Evolutionary conservation across 2,797 vertebrate species (phyloP).

Genomic region (Knipowitschia caucasica): DNA sequence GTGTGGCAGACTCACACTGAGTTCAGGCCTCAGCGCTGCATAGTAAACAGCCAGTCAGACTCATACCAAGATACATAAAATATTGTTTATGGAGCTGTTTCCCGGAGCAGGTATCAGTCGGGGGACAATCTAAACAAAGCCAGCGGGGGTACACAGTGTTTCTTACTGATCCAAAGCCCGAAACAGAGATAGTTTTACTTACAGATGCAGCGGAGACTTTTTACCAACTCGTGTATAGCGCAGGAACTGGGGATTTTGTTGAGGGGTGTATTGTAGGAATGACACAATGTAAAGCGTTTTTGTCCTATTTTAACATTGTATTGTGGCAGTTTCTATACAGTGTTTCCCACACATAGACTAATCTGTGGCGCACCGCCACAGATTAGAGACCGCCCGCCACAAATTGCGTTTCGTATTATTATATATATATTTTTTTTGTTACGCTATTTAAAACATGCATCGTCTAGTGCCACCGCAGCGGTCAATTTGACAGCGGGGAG

Average conservation of each 20-base stretch:
- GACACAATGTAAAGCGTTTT: conserved; percentile 1
- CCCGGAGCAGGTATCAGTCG: conserved; percentile 46
- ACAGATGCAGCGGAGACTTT: conserved; percentile 46
- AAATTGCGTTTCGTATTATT: too few relatives aligned
- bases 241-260: conserved; percentile 23
- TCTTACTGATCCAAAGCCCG: conserved; percentile 50
- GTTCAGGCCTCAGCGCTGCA: conserved; percentile 41
- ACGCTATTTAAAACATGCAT: too few relatives aligned
- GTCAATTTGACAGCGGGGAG: too few relatives aligned
- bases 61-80: conserved; percentile 35
- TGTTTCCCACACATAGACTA: too few relatives aligned
- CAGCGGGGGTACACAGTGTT: conserved; percentile 45
- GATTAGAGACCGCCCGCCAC: too few relatives aligned
- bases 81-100: conserved; percentile 28
- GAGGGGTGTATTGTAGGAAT: not conserved
- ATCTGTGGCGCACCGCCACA: too few relatives aligned
- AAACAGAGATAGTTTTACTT: conserved; percentile 32
- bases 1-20: conserved; percentile 45
- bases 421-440: too few relatives aligned
- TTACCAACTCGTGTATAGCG: conserved; percentile 33
- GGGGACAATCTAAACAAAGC: conserved; percentile 42
- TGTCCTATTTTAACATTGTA: not conserved
- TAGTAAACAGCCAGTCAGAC: conserved; percentile 47
- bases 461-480: too few relatives aligned
- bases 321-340: too few relatives aligned